Evolutionary conservation across 2,888 invertebrate species (phyloP), one percentile per base, ranked within the genome.

Genomic region (Kryphioiulus occultus): DNA sequence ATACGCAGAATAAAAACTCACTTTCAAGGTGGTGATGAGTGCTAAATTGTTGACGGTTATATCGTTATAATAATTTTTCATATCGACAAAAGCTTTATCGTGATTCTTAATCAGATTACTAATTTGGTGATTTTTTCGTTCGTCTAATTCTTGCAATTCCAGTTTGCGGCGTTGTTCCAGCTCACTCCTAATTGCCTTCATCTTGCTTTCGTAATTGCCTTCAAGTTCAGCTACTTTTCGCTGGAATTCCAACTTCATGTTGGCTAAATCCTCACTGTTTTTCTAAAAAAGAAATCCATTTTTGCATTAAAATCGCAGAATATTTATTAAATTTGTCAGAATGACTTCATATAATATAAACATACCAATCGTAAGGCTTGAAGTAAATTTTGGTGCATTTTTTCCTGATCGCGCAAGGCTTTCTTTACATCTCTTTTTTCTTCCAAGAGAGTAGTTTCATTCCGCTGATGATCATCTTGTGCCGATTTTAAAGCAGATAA

Each of bases 11-110:
- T 53, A 86, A 68, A 44, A 9, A 44, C 88, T 89, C 91, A 95
- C 95, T 93, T 98, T 98, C 53, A 98, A 93, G 90, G 96, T 96
- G 91, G 96, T 96, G 88, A 98, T 98, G 1, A 98, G 93, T 0
- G 97, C 96, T 89, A 98, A 93, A 92, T 98, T 98, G 92, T 98
- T 98, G 19, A 97, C 93, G 0, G 97, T 97, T 87, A 98, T 98
- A 90, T 98, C 97, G 91, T 98, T 98, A 91, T 98, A 99, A 92
- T 98, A 98, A 92, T 96, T 96, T 92, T 98, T 98, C 93, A 98
- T 95, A 91, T 98, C 97, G 83, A 95, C 94, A 91, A 97, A 97
- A 0, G 96, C 95, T 90, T 94, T 94, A 89, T 97, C 97, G 91
- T 99, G 98, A 90, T 95, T 95, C 90, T 92, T 92, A 89, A 96